Conservation (phyloP, 1,140 invertebrate genomes). For the Pogonomyrmex californicus region DNA sequence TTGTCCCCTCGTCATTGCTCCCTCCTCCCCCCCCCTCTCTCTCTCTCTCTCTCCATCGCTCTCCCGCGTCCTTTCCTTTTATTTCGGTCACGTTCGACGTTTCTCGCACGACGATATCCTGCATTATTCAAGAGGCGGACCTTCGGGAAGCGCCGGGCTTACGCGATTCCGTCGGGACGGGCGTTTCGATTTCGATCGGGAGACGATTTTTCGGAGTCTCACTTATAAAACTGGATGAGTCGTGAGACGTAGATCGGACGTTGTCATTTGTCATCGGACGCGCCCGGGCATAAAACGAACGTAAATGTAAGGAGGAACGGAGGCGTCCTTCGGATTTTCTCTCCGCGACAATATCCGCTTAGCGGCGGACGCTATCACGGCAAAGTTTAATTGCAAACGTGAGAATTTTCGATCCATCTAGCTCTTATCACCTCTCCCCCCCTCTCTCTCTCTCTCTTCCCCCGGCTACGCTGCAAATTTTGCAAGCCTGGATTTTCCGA, state of each 20-base stretch:
- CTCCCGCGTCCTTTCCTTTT: conserved; percentile 67
- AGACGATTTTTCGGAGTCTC: conserved; percentile 30
- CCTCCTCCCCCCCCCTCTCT: no score
- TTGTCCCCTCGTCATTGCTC: conserved; percentile 39
- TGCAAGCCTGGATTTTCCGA: conserved; percentile 27
- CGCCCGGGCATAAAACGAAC: not conserved
- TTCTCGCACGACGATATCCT: conserved; percentile 59
- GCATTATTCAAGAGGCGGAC: conserved; percentile 71
- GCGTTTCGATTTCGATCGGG: conserved; percentile 49
- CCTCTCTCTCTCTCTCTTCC: not conserved
- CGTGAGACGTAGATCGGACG: not conserved
- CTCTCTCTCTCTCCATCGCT: conserved; percentile 1
- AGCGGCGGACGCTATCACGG: not conserved
- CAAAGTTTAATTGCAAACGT: conserved; percentile 48
- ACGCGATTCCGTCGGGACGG: conserved; percentile 14
- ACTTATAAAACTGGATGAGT: not conserved
- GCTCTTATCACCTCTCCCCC: not conserved
- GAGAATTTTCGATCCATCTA: conserved; percentile 17
- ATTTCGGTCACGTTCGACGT: conserved; percentile 75
- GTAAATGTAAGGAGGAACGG: not conserved
- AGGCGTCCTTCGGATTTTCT: not conserved
- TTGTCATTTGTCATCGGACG: not conserved
- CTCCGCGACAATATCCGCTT: not conserved
- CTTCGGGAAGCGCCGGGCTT: conserved; percentile 27
- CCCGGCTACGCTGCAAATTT: conserved; percentile 2